Evolutionary conservation across 2,113 vertebrate species (phyloP).

Genomic region (Hypanus sabinus): DNA sequence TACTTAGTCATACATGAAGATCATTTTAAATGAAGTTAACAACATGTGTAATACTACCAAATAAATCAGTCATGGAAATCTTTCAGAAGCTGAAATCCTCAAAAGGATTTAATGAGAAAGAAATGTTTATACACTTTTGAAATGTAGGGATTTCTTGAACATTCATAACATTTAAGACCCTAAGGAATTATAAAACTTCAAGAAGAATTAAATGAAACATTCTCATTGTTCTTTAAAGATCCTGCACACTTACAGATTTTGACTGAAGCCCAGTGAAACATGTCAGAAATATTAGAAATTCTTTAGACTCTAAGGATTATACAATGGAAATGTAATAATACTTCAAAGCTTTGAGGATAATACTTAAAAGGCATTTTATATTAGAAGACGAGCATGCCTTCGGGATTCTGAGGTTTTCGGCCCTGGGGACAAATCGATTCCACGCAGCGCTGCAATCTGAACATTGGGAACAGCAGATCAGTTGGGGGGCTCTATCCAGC

Average conservation of each 20-base stretch:
- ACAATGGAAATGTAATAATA: not conserved
- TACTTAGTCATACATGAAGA: not conserved
- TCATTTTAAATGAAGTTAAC: not conserved
- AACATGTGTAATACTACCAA: not conserved
- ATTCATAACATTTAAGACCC: not conserved
- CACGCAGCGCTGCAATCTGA: too few species aligned
- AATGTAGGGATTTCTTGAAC: not conserved
- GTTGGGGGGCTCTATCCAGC: too few species aligned
- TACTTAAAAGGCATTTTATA: not conserved
- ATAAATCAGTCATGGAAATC: not conserved
- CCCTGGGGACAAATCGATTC: too few species aligned
- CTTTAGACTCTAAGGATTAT: not conserved
- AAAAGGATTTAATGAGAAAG: not conserved
- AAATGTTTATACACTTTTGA: not conserved
- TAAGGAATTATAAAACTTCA: not conserved
- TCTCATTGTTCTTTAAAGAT: not conserved
- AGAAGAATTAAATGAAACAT: not conserved
- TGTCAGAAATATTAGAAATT: not conserved
- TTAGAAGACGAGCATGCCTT: too few species aligned
- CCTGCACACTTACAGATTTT: not conserved
- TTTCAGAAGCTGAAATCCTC: not conserved
- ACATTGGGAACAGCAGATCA: too few species aligned
- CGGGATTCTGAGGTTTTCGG: too few species aligned
- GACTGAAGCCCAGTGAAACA: not conserved
- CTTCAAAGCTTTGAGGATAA: not conserved